A percentile compares a stretch with the other conserved stretches of the same genome.
These are phyloP conservation scores for Perdita meconis DNA, from an alignment of 2,888 invertebrate genomes.

Conservation along the genomic window DNA sequence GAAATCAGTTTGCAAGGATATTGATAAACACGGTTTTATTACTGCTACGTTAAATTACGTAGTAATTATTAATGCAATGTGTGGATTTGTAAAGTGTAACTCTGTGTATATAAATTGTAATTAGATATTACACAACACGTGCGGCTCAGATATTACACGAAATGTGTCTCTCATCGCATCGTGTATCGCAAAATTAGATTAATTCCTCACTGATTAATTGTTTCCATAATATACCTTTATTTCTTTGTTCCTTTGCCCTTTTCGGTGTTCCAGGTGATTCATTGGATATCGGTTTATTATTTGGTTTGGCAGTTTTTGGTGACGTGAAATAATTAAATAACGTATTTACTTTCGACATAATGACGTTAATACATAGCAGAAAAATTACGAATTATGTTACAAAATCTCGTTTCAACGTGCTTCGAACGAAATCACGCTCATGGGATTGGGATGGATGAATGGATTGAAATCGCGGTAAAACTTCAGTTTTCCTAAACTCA, in stretches of 20 bases:
- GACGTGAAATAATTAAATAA: constrained; percentile 89
- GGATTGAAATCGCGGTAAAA: constrained; percentile 57
- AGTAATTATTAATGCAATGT: too few relatives aligned
- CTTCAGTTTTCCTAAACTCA: constrained; percentile 33
- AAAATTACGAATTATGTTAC: background rate
- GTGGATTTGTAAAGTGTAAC: too few relatives aligned
- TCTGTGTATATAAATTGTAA: background rate
- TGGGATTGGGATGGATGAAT: too few relatives aligned
- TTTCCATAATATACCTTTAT: constrained; percentile 65
- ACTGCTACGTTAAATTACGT: too few relatives aligned
- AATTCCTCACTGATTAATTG: background rate
- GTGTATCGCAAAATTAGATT: background rate
- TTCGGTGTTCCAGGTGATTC: constrained; percentile 58
- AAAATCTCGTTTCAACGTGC: background rate
- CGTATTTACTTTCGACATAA: constrained; percentile 86
- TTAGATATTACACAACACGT: background rate
- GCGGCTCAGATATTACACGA: background rate
- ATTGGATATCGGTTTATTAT: constrained; percentile 48
- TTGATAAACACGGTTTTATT: too few relatives aligned
- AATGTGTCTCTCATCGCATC: constrained; percentile 5
- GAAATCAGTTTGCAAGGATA: too few relatives aligned
- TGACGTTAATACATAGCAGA: constrained; percentile 6
- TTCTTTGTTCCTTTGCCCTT: constrained; percentile 52
- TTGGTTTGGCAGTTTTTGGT: constrained; percentile 73
- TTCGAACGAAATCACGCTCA: background rate